Evolutionary conservation across 2,113 vertebrate genomes (phyloP).

Genomic region (Pitta sordida): DNA sequence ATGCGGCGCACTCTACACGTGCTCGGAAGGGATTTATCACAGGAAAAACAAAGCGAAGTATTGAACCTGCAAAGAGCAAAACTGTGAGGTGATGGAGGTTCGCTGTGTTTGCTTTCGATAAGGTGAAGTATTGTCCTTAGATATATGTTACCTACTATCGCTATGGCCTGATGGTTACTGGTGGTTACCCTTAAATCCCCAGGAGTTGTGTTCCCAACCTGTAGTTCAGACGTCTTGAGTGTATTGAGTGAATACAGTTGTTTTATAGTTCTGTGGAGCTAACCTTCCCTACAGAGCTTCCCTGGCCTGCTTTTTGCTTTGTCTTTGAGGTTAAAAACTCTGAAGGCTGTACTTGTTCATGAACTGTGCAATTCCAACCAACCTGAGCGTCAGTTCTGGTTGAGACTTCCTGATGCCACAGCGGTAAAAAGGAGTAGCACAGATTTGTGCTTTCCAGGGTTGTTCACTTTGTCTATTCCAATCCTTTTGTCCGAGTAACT

Average conservation of each 20-base stretch:
- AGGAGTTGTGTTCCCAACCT: not conserved
- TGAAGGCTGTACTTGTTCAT: not conserved
- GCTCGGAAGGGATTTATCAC: too few relatives aligned
- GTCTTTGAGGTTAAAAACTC: not conserved
- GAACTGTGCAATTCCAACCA: not conserved
- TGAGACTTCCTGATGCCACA: not conserved
- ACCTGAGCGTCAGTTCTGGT: not conserved
- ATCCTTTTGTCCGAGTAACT: not conserved
- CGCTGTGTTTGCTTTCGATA: not conserved
- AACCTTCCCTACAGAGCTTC: not conserved
- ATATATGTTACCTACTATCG: not conserved
- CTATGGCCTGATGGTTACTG: not conserved
- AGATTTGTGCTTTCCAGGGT: not conserved
- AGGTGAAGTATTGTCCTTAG: not conserved
- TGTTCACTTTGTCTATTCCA: not conserved
- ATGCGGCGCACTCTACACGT: too few relatives aligned
- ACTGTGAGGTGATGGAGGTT: too few relatives aligned
- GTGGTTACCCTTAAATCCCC: rapidly evolving
- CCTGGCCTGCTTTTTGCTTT: not conserved
- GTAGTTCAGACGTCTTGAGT: not conserved
- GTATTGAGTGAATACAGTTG: rapidly evolving
- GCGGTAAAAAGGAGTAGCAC: not conserved
- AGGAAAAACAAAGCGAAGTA: too few relatives aligned
- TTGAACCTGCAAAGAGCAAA: too few relatives aligned
- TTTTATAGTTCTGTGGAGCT: not conserved